Percentiles rank a stretch among this genome's conserved stretches.
phyloP scores from a whole-genome alignment of 1,140 invertebrate genomes.

The Neodiprion virginianus region DNA sequence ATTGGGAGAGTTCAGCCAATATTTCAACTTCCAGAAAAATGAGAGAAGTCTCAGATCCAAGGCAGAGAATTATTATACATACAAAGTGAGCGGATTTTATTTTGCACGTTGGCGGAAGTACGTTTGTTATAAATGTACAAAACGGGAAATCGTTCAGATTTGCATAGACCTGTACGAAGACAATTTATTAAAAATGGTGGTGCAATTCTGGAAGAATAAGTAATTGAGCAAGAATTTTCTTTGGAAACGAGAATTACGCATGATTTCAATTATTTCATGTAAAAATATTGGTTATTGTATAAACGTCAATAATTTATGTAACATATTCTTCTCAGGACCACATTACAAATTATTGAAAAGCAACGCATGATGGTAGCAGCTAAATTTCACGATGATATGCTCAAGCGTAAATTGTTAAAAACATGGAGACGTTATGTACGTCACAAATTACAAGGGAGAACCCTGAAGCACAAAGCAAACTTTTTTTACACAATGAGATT shows the following conservation, averaged over 20 bases:
- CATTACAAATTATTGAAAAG: constrained; percentile 17
- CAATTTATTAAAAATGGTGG: background rate
- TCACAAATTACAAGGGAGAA: constrained; percentile 19
- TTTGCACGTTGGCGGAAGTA: background rate
- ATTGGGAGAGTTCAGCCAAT: background rate
- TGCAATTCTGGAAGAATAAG: background rate
- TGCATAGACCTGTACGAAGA: background rate
- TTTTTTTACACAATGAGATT: constrained; percentile 26
- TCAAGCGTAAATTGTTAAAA: constrained; percentile 24
- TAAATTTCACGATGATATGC: constrained; percentile 23
- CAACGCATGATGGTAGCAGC: constrained; percentile 23
- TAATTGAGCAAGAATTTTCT: background rate
- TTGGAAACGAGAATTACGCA: background rate
- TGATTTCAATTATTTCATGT: too few relatives aligned
- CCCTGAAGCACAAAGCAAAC: constrained; percentile 19
- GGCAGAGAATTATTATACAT: background rate
- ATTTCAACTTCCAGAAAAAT: background rate
- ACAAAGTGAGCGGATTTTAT: background rate
- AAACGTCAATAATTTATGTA: background rate
- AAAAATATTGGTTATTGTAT: too few relatives aligned
- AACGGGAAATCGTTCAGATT: background rate
- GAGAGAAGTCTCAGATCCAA: background rate
- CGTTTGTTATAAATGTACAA: background rate
- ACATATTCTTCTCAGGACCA: background rate
- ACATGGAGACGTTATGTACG: constrained; percentile 25